phyloP scores from a whole-genome alignment of 1,140 invertebrate species.

The Nephotettix cincticeps region DNA sequence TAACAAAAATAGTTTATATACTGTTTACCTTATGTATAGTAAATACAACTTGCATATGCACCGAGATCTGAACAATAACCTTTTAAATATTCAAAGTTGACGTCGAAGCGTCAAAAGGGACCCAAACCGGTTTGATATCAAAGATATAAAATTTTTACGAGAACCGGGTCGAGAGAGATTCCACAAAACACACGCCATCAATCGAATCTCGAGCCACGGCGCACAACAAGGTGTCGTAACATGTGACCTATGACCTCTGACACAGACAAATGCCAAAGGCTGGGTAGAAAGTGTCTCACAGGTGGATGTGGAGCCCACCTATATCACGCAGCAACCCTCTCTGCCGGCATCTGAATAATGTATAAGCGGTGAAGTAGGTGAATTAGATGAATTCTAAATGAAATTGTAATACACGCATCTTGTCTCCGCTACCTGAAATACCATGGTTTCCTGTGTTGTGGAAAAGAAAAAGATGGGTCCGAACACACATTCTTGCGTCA shows the following conservation, averaged over 20 bases:
- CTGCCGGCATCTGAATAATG: background rate
- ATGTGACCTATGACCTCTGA: background rate
- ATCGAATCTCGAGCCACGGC: background rate
- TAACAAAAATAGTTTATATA: no score
- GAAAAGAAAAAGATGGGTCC: no score
- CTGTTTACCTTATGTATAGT: no score
- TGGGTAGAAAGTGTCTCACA: slow-evolving; percentile 1
- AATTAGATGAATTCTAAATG: no score
- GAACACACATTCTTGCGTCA: no score
- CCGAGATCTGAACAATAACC: no score
- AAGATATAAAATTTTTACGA: background rate
- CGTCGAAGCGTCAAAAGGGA: no score
- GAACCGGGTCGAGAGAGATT: background rate
- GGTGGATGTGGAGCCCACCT: background rate
- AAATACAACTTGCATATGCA: no score
- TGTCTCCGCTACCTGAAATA: no score
- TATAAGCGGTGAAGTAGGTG: background rate
- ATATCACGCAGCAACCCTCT: background rate
- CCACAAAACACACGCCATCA: slow-evolving; percentile 1
- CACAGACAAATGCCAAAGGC: slow-evolving; percentile 17
- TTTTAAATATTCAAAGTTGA: no score
- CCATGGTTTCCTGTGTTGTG: no score
- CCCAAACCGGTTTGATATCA: background rate
- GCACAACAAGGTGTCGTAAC: background rate
- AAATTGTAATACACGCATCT: no score